These are phyloP conservation scores for Etheostoma cragini DNA, from an alignment of 2,113 vertebrate species.

Conservation along the genomic window DNA sequence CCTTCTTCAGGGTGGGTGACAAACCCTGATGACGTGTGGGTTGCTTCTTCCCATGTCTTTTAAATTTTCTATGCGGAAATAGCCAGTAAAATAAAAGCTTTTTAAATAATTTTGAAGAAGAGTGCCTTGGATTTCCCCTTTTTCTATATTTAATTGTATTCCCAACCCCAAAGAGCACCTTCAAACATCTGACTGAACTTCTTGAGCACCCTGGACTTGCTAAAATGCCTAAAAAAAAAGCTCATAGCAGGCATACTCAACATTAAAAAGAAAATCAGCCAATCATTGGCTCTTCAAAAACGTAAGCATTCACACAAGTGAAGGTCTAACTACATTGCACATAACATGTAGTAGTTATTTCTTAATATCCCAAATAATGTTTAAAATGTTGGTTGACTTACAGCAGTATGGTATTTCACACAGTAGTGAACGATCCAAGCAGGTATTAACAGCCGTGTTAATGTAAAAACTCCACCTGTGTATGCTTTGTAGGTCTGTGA, in stretches of 20 bases:
- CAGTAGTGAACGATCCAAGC: constrained; percentile 89
- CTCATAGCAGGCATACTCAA: background rate
- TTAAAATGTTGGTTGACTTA: constrained; percentile 78
- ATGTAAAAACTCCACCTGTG: constrained; percentile 73
- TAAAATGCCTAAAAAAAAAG: background rate
- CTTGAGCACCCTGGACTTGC: too few relatives aligned
- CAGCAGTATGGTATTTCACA: constrained; percentile 88
- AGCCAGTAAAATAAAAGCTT: too few relatives aligned
- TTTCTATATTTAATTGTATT: too few relatives aligned
- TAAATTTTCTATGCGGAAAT: too few relatives aligned
- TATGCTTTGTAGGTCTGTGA: constrained; percentile 87
- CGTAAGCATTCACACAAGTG: background rate
- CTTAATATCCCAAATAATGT: background rate
- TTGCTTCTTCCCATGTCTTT: too few relatives aligned
- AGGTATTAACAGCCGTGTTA: constrained; percentile 86
- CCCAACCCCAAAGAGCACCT: too few relatives aligned
- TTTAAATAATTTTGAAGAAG: too few relatives aligned
- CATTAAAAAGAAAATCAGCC: background rate
- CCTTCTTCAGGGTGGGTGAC: too few relatives aligned
- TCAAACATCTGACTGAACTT: too few relatives aligned
- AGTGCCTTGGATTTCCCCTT: too few relatives aligned
- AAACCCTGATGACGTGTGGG: too few relatives aligned
- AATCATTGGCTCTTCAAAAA: background rate
- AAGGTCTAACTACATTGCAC: background rate
- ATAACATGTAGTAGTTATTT: background rate